A percentile compares a stretch with the other conserved stretches of the same genome.
phyloP scores from a whole-genome alignment of 2,113 vertebrate species.

The Myrmecophaga tridactyla region DNA sequence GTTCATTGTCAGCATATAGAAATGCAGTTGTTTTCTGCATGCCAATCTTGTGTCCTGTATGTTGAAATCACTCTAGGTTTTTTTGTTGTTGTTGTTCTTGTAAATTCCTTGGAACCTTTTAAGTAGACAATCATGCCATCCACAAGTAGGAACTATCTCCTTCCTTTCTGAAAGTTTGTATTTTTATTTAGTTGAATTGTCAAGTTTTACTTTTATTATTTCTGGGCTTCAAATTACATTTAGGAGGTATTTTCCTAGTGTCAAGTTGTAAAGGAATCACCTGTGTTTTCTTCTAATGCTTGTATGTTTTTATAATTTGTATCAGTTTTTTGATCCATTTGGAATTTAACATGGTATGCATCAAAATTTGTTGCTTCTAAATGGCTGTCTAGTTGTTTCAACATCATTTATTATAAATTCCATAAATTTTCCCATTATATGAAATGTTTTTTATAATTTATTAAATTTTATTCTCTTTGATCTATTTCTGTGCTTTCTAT shows the following conservation, averaged over 20 bases:
- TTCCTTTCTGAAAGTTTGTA: neutral
- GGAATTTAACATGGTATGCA: neutral
- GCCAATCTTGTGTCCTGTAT: neutral
- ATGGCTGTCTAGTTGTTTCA: no score
- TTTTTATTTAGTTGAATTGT: neutral
- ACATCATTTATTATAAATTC: neutral
- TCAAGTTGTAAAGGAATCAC: neutral
- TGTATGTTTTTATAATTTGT: neutral
- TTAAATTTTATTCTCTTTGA: neutral
- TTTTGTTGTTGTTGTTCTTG: neutral
- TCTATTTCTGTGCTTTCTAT: neutral
- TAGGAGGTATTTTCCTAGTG: neutral
- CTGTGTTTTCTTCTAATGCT: neutral
- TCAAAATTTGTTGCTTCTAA: slow-evolving; percentile 8
- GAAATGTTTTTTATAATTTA: slow-evolving; percentile 4
- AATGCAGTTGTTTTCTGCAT: neutral
- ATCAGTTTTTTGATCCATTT: slow-evolving; percentile 23
- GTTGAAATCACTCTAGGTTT: neutral
- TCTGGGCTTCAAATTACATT: neutral
- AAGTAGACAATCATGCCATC: neutral
- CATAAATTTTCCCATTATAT: neutral
- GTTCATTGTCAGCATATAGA: neutral
- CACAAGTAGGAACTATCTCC: neutral
- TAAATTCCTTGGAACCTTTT: neutral
- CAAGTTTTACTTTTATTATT: neutral